These are phyloP conservation scores for Halisarca cf. caerulea DNA, from an alignment of 37 sponge, comb jelly and placozoan genomes.

Conservation along the genomic window DNA sequence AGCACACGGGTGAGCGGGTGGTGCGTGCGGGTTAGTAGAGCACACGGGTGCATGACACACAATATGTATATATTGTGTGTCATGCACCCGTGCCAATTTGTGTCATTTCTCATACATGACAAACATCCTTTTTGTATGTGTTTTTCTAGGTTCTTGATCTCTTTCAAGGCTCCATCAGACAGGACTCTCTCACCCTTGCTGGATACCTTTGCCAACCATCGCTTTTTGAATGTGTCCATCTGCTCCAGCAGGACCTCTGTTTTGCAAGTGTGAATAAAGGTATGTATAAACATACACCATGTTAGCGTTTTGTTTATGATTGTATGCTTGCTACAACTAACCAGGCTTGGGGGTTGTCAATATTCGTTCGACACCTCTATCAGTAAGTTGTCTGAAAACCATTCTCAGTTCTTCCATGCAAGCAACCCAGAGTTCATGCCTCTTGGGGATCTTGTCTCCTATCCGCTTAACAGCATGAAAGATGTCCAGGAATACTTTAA, in stretches of 20 bases:
- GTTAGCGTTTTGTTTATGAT: background rate
- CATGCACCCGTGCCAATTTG: background rate
- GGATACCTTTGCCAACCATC: slow-evolving; percentile 2
- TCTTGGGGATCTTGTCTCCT: slow-evolving; percentile 29
- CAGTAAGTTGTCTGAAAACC: slow-evolving; percentile 38
- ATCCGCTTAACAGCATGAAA: slow-evolving; percentile 56
- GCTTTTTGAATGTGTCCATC: background rate
- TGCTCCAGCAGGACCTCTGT: background rate
- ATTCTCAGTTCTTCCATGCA: slow-evolving; percentile 42
- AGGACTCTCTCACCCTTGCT: background rate
- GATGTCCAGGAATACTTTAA: slow-evolving; percentile 34
- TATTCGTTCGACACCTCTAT: slow-evolving; percentile 15
- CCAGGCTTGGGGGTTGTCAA: slow-evolving; percentile 30
- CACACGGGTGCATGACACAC: background rate
- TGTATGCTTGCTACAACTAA: background rate
- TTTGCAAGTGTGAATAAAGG: background rate
- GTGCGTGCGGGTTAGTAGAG: background rate
- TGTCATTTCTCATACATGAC: background rate
- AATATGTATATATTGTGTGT: background rate
- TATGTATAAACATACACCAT: too few relatives aligned
- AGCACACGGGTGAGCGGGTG: background rate
- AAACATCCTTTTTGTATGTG: slow-evolving; percentile 45
- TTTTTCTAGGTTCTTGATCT: slow-evolving; percentile 1
- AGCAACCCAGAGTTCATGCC: background rate
- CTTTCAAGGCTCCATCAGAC: slow-evolving; percentile 10